These are phyloP conservation scores for Noturus placidus DNA, from an alignment of 2,113 vertebrate genomes.

Conservation along the genomic window DNA sequence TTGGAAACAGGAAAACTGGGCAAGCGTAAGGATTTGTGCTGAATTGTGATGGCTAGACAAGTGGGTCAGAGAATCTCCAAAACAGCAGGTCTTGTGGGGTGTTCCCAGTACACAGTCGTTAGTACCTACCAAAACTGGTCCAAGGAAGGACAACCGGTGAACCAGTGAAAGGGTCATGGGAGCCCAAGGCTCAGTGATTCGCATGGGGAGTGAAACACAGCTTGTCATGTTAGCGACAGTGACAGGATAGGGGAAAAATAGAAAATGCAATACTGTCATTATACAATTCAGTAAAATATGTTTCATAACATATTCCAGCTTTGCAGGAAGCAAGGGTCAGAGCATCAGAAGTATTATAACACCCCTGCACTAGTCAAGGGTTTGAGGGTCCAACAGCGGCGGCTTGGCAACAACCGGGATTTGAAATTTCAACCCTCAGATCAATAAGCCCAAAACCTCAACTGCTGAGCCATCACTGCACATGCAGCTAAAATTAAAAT, in stretches of 20 bases:
- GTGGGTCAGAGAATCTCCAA: too few relatives aligned
- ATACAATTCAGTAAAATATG: not conserved
- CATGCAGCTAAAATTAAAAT: slow-evolving; percentile 23
- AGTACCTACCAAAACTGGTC: too few relatives aligned
- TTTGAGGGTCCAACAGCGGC: not conserved
- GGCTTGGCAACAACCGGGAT: not conserved
- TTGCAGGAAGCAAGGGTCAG: not conserved
- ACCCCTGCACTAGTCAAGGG: not conserved
- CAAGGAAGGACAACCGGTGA: too few relatives aligned
- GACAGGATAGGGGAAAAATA: not conserved
- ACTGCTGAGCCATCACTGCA: slow-evolving; percentile 9
- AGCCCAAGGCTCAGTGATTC: too few relatives aligned
- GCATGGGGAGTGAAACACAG: too few relatives aligned
- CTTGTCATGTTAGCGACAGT: not conserved
- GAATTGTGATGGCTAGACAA: too few relatives aligned
- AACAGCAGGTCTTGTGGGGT: too few relatives aligned
- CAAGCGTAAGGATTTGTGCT: too few relatives aligned
- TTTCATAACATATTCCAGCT: not conserved
- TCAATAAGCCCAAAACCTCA: slow-evolving; percentile 28
- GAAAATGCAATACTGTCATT: not conserved
- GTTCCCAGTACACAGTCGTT: too few relatives aligned
- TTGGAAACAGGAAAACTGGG: too few relatives aligned
- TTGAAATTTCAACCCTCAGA: slow-evolving; percentile 19
- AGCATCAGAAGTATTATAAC: not conserved
- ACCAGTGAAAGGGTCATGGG: too few relatives aligned